These are phyloP conservation scores for Laterallus jamaicensis DNA, from an alignment of 2,113 vertebrate genomes.

Conservation along the genomic window DNA sequence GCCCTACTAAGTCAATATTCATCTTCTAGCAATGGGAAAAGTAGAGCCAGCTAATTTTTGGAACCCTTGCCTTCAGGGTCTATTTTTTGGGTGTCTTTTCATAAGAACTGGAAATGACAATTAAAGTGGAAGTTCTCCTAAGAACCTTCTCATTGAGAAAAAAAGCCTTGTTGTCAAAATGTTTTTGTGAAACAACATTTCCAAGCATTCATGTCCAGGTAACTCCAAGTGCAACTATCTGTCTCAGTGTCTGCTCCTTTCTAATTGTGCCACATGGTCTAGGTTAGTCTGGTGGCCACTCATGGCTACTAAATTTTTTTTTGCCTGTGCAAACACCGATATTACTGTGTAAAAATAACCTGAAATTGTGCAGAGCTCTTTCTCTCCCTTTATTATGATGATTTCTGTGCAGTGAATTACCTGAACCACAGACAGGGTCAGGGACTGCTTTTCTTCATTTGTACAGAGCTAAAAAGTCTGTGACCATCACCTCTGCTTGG, in stretches of 20 bases:
- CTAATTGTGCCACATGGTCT: accelerated
- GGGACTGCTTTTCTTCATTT: background rate
- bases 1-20: background rate
- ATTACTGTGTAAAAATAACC: background rate
- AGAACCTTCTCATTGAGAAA: background rate
- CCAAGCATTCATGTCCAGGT: background rate
- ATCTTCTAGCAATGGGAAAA: background rate
- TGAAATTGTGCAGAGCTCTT: background rate
- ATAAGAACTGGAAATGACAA: background rate
- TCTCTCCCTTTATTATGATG: background rate
- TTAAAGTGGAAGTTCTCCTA: background rate
- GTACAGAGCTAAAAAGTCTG: background rate
- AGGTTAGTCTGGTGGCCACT: background rate
- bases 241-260: background rate
- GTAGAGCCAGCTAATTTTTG: background rate
- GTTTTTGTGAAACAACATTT: background rate
- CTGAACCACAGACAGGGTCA: background rate
- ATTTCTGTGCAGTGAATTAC: background rate
- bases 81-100: background rate
- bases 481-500: background rate
- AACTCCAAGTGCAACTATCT: background rate
- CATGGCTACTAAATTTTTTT: background rate
- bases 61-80: background rate
- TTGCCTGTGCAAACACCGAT: background rate
- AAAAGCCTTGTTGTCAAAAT: background rate